Conservation (phyloP, 2,888 invertebrate species). For the Galerucella pusilla region DNA sequence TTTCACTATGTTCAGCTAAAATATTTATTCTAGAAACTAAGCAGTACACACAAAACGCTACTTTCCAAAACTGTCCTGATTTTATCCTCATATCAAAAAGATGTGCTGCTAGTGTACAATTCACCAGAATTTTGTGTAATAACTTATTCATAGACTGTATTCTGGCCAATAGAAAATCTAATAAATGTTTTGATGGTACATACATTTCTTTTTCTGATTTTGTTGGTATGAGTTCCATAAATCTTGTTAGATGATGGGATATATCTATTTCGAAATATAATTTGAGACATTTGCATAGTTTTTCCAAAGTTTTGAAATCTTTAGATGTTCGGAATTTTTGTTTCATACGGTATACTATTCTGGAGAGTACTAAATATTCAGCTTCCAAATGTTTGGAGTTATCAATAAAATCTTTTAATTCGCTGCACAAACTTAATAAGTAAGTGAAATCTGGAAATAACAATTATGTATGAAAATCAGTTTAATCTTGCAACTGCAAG, state of each 20-base stretch:
- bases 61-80: constrained; percentile 66
- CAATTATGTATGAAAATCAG: background rate
- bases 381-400: constrained; percentile 57
- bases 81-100: constrained; percentile 61
- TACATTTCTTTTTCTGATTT: constrained; percentile 46
- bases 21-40: constrained; percentile 65
- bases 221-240: constrained; percentile 49
- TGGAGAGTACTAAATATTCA: constrained; percentile 63
- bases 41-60: constrained; percentile 62
- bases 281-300: constrained; percentile 63
- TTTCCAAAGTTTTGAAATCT: constrained; percentile 66
- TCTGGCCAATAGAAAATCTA: constrained; percentile 65
- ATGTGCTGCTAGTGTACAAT: constrained; percentile 58
- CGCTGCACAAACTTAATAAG: constrained; percentile 45
- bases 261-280: constrained; percentile 63
- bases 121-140: constrained; percentile 62
- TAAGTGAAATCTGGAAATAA: constrained; percentile 50
- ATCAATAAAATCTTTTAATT: constrained; percentile 52
- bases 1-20: constrained; percentile 60
- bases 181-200: constrained; percentile 65
- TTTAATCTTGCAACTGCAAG: background rate
- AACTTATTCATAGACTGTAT: constrained; percentile 66
- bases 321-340: constrained; percentile 67
- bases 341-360: constrained; percentile 59
- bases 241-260: constrained; percentile 52